These are phyloP conservation scores for Scarus forsteni DNA, from an alignment of 2,797 vertebrate species.

Conservation along the genomic window DNA sequence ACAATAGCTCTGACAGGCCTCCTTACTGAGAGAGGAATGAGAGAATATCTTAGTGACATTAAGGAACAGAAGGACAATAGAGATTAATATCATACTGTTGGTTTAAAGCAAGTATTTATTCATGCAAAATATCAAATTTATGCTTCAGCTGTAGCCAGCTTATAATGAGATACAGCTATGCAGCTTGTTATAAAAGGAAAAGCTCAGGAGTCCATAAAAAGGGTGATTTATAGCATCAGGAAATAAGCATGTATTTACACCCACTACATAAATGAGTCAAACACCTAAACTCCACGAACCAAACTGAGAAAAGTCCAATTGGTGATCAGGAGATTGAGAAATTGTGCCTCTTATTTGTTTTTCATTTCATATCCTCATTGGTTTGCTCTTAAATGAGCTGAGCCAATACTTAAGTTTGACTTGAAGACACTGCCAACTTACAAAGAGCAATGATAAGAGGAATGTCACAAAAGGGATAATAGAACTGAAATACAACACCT, in stretches of 20 bases:
- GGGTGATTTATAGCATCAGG: background rate
- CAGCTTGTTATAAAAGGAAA: background rate
- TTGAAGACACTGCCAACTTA: no score
- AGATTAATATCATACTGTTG: slow-evolving; percentile 7
- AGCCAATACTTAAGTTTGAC: no score
- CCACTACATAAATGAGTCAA: background rate
- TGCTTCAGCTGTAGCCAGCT: background rate
- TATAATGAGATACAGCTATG: background rate
- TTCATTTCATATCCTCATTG: no score
- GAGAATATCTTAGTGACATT: slow-evolving; percentile 22
- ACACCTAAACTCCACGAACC: background rate
- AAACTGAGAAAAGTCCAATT: background rate
- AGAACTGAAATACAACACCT: no score
- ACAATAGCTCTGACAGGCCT: slow-evolving; percentile 47
- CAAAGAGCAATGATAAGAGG: no score
- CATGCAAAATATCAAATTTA: slow-evolving; percentile 3
- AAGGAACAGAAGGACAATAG: slow-evolving; percentile 14
- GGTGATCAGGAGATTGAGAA: background rate
- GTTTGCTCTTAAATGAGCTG: no score
- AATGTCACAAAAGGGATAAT: no score
- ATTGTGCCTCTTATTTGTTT: no score
- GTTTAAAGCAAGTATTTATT: slow-evolving; percentile 2
- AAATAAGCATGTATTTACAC: background rate
- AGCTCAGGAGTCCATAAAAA: background rate
- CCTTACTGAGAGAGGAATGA: slow-evolving; percentile 24